Evolutionary conservation across 2,888 invertebrate species (phyloP).

Genomic region (Andrena chrysosceles): DNA sequence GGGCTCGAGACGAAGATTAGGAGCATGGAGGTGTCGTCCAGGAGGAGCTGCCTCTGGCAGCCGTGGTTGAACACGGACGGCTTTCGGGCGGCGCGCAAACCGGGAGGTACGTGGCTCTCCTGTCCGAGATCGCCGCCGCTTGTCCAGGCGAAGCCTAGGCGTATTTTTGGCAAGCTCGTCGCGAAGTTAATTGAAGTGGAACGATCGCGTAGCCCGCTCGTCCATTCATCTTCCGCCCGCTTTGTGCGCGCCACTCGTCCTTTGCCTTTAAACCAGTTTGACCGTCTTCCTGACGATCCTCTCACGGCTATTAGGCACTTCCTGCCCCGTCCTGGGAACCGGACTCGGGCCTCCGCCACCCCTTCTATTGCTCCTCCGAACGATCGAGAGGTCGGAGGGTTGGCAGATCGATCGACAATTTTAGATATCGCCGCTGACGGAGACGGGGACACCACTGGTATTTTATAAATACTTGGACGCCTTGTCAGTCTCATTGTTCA

Average conservation of each 20-base stretch:
- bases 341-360: conserved; percentile 70
- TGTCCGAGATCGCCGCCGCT: background rate
- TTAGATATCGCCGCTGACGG: conserved; percentile 35
- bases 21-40: conserved; percentile 77
- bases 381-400: conserved; percentile 36
- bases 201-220: conserved; percentile 50
- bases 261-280: conserved; percentile 80
- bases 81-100: conserved; percentile 67
- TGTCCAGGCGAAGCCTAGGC: background rate
- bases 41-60: conserved; percentile 80
- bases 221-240: conserved; percentile 81
- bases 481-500: no score
- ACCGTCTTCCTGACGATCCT: conserved; percentile 80
- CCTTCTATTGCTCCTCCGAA: background rate
- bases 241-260: conserved; percentile 60
- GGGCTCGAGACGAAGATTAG: conserved; percentile 1
- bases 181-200: conserved; percentile 67
- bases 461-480: conserved; percentile 34
- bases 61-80: conserved; percentile 80
- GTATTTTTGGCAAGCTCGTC: background rate
- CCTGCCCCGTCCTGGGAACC: conserved; percentile 82
- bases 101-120: conserved; percentile 73
- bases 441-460: conserved; percentile 26
- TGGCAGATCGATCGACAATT: conserved; percentile 64
- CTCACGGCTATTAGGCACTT: conserved; percentile 84